Percentiles rank a stretch among this genome's conserved stretches.
These are phyloP conservation scores for Drosophila austrosaltans DNA, from an alignment of 2,888 invertebrate species.

Conservation along the genomic window DNA sequence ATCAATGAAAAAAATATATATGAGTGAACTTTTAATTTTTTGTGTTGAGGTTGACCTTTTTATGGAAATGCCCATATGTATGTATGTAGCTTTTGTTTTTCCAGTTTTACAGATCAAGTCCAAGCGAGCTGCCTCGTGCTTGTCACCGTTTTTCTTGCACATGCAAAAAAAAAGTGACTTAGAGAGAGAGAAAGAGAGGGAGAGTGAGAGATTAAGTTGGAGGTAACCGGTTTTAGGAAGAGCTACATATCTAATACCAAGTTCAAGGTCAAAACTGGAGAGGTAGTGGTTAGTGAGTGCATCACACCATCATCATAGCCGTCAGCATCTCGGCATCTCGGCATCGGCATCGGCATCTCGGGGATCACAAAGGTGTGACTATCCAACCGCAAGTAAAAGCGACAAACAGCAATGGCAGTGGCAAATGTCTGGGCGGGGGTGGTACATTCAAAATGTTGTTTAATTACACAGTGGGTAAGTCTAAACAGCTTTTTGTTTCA, in stretches of 20 bases:
- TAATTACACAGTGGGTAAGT: conserved; percentile 62
- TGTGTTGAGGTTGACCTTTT: too few species aligned
- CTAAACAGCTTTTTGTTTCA: conserved; percentile 42
- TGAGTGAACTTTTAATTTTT: too few species aligned
- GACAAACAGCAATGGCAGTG: background rate
- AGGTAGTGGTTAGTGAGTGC: conserved; percentile 47
- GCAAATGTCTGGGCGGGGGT: conserved; percentile 24
- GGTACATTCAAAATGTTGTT: conserved; percentile 42
- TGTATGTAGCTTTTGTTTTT: conserved; percentile 28
- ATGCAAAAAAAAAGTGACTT: background rate
- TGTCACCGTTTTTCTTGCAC: conserved; percentile 45
- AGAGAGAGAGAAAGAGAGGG: conserved; percentile 38
- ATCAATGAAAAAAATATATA: too few species aligned
- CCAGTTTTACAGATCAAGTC: conserved; percentile 30
- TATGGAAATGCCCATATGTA: too few species aligned
- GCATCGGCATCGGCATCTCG: conserved; percentile 30
- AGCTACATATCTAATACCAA: conserved; percentile 76
- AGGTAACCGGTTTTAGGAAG: conserved; percentile 45
- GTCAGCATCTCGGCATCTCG: conserved; percentile 25
- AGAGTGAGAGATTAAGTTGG: conserved; percentile 41
- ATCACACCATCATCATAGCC: conserved; percentile 34
- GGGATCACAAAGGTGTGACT: conserved; percentile 70
- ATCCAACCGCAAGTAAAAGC: conserved; percentile 26
- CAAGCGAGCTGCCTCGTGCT: conserved; percentile 46
- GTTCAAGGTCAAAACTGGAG: conserved; percentile 70